Evolutionary conservation across 2,888 invertebrate species (phyloP), one percentile per base, ranked within the genome.

Genomic region (Troides helena): DNA sequence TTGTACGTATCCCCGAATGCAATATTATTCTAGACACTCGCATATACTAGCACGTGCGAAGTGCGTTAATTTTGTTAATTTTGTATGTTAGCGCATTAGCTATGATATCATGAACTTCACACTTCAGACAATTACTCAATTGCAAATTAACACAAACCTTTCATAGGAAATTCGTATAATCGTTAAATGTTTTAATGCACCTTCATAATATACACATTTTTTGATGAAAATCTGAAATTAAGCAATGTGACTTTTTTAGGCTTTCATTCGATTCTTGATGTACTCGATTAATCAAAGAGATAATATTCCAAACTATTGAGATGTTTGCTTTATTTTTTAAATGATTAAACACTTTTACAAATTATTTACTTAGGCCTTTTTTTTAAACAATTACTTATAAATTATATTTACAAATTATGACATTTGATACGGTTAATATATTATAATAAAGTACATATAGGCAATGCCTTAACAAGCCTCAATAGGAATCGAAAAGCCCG

Each of bases 21-120:
- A 21, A 21, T 56, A 56, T n/a, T n/a, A 21, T 56, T 56, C 21
- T 46, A 61, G 21, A 56, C 30, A 30, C 56, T 14, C n/a, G 46
- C 68, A 73, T 64, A 60, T 46, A 46, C 12, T 17, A 10, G 59
- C 70, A 63, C 68, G 76, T 78, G 82, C 80, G 85, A 88, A 89
- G 85, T 82, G 77, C 75, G 80, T 80, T 85, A 86, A 87, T 86
- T 78, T 80, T 76, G 77, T 76, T 88, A 89, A 90, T 85, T 83
- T 79, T 73, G 75, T 75, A 78, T 86, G 89, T 87, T 85, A 82
- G 82, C 79, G 72, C 74, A 76, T 74, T 76, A 78, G 82, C 72
- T 82, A 83, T 88, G 87, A 87, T 88, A 88, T 88, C 88, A 85
- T 81, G 83, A 83, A 81, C 78, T 82, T 89, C 86, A 81, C 88